phyloP scores from a whole-genome alignment of 2,888 invertebrate genomes.

The Nysson spinosus region DNA sequence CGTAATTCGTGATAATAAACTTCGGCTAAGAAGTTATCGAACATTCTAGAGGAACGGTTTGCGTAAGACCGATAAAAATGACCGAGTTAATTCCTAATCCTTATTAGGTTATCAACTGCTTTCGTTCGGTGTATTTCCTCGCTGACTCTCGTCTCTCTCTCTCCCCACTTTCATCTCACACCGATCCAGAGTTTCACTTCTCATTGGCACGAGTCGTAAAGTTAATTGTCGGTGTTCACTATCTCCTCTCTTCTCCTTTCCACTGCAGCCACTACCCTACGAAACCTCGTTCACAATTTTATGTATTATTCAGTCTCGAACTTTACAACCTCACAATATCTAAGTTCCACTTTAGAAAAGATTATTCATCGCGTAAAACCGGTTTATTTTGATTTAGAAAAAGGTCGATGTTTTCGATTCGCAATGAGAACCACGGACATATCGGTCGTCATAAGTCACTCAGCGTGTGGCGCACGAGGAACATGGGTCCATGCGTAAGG shows the following conservation, averaged over 20 bases:
- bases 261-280: background rate
- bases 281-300: background rate
- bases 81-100: constrained; percentile 33
- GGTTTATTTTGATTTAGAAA: constrained; percentile 19
- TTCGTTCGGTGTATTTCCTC: constrained; percentile 7
- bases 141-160: background rate
- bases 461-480: constrained; percentile 71
- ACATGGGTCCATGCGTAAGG: constrained; percentile 65
- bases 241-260: constrained; percentile 8
- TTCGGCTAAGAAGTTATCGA: background rate
- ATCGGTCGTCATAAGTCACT: constrained; percentile 74
- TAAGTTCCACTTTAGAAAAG: too few species aligned
- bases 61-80: constrained; percentile 36
- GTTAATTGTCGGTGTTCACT: constrained; percentile 9
- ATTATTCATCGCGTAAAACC: too few species aligned
- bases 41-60: constrained; percentile 8
- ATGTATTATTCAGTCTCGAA: too few species aligned
- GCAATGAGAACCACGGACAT: constrained; percentile 69
- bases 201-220: background rate
- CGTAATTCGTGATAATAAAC: background rate
- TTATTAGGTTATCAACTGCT: constrained; percentile 46
- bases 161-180: constrained; percentile 13
- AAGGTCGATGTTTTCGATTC: background rate
- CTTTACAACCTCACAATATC: too few species aligned
- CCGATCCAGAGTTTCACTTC: constrained; percentile 29